Evolutionary conservation across 1,140 invertebrate species (phyloP), one percentile per base, ranked within the genome.

Genomic region (Drosophila mayri): DNA sequence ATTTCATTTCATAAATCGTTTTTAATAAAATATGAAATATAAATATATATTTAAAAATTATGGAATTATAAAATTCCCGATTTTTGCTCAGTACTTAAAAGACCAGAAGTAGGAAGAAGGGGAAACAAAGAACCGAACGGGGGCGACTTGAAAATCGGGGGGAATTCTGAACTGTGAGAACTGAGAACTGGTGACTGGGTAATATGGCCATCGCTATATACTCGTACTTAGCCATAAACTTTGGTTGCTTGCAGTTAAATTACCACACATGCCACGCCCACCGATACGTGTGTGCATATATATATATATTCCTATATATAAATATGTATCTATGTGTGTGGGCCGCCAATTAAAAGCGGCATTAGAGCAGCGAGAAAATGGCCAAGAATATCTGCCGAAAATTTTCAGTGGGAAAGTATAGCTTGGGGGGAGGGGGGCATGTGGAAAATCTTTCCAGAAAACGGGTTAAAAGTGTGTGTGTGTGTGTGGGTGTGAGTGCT

Each of bases 161-260:
- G n/a, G 12, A 50, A 65, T 30, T 49, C 46, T 68, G 49, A 50
- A 50, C 52, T 38, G 52, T 8, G 35, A 25, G 37, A 68, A 50
- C 20, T 37, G 52, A 11, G 32, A 66, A 43, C 46, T 66, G 66
- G 62, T 38, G 64, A 70, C 30, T 41, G 59, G 62, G 57, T 38
- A 38, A 55, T 60, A 75, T 75, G 65, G 66, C 66, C 59, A 72
- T 58, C 54, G 81, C 80, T 79, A 88, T 83, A 77, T 88, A 76
- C 71, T 75, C 72, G 84, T 77, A 88, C 79, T 88, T 88, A 87
- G 77, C 84, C 84, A 87, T 87, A 87, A 87, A 87, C 84, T 88
- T 87, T 87, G 84, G 59, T 83, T 81, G 84, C 85, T 84, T 80
- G 82, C 85, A 90, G 84, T 88, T 88, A 90, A 88, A 88, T 88